Evolutionary conservation across 2,113 vertebrate genomes (phyloP).

Genomic region (Pelmatolapia mariae): DNA sequence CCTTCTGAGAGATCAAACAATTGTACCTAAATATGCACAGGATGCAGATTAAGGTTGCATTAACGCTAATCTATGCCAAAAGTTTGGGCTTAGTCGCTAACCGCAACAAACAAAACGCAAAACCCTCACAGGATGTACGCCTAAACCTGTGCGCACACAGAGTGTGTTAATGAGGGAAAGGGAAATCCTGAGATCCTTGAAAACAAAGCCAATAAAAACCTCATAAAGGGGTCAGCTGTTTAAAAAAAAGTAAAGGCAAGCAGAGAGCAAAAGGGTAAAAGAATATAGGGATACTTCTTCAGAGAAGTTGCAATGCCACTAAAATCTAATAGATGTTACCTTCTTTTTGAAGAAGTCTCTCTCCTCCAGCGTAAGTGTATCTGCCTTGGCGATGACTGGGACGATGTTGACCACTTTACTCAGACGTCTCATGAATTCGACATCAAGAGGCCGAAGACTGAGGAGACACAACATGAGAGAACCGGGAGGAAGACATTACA

Average conservation of each 20-base stretch:
- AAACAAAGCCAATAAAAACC: neutral
- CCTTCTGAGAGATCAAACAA: neutral
- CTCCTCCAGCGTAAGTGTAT: constrained; percentile 96
- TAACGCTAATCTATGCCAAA: constrained; percentile 12
- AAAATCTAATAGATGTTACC: constrained; percentile 62
- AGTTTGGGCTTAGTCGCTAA: neutral
- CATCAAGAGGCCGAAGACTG: constrained; percentile 93
- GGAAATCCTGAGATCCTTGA: neutral
- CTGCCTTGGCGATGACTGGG: constrained; percentile 93
- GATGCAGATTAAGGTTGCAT: neutral
- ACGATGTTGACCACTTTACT: constrained; percentile 99
- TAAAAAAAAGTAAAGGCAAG: neutral
- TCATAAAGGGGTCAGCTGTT: neutral
- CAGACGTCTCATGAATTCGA: constrained; percentile 97
- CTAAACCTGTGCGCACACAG: neutral
- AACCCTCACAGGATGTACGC: neutral
- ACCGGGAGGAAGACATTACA: neutral
- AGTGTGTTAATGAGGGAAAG: neutral
- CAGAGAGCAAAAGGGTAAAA: neutral
- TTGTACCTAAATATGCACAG: neutral
- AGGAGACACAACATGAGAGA: neutral
- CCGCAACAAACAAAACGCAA: constrained; percentile 8
- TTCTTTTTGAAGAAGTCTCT: constrained; percentile 94
- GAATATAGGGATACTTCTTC: neutral
- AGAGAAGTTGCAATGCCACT: neutral